Conservation (phyloP, 2,113 vertebrate genomes). For the Gallinago undulata region DNA sequence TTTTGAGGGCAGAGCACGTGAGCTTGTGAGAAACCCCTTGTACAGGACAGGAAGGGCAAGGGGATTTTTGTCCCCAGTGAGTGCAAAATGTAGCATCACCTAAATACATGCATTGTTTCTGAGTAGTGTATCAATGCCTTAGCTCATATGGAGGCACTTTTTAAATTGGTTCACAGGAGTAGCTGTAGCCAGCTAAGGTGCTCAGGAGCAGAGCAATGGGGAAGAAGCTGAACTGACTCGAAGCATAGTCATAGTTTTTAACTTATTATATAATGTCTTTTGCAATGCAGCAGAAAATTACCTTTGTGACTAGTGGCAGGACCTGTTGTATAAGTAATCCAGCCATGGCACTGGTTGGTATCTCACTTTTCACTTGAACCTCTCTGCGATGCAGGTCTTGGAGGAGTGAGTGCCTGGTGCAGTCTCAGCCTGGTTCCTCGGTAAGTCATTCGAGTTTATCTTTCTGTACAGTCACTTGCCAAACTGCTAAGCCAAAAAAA, state of each 20-base stretch:
- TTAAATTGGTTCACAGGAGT: conserved; percentile 13
- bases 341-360: background rate
- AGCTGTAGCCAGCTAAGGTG: conserved; percentile 49
- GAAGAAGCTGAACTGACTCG: conserved; percentile 55
- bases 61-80: conserved; percentile 3
- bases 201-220: background rate
- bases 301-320: conserved; percentile 54
- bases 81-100: conserved; percentile 1
- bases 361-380: conserved; percentile 47
- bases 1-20: background rate
- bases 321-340: conserved; percentile 51
- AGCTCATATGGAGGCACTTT: conserved; percentile 4
- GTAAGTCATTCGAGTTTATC: conserved; percentile 48
- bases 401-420: conserved; percentile 15
- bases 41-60: background rate
- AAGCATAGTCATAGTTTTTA: conserved; percentile 43
- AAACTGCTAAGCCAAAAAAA: conserved; percentile 57
- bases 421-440: conserved; percentile 31
- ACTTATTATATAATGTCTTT: conserved; percentile 52
- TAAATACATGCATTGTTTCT: conserved; percentile 49
- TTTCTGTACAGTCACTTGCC: conserved; percentile 40
- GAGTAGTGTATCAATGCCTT: conserved; percentile 23
- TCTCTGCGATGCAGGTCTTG: conserved; percentile 39
- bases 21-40: background rate
- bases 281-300: conserved; percentile 56